These are phyloP conservation scores for Ariolimax columbianus DNA, from an alignment of 2,888 invertebrate species.

Conservation along the genomic window DNA sequence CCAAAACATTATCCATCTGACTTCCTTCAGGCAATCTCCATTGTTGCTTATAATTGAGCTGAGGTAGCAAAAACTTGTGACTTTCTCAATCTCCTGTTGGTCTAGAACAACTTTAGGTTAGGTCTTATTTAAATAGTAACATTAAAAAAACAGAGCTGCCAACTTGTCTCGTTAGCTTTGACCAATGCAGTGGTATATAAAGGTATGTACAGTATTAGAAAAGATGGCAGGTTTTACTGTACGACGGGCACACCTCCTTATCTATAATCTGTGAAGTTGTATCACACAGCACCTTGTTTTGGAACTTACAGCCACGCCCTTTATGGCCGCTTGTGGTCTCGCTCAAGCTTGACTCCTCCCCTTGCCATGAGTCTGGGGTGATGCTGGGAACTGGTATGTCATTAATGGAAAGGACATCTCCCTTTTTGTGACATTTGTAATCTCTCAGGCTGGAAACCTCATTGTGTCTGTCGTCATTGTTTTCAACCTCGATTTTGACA, in stretches of 20 bases:
- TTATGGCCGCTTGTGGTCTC: neutral
- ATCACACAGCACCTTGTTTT: neutral
- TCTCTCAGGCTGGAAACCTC: neutral
- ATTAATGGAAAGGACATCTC: neutral
- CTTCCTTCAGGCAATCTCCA: no score
- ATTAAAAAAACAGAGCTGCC: no score
- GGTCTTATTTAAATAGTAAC: no score
- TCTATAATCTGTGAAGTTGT: neutral
- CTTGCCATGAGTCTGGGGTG: neutral
- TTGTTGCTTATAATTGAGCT: no score
- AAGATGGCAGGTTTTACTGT: conserved; percentile 29
- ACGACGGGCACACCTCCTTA: neutral
- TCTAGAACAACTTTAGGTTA: no score
- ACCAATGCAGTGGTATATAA: neutral
- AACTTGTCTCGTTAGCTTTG: no score
- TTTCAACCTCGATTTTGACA: neutral
- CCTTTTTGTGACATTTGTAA: neutral
- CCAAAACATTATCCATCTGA: no score
- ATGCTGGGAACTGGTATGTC: neutral
- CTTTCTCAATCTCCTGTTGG: no score
- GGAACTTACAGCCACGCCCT: neutral
- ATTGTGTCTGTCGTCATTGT: neutral
- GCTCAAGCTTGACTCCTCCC: neutral
- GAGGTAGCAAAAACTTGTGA: no score
- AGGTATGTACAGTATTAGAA: neutral